Evolutionary conservation across 2,888 invertebrate genomes (phyloP), one percentile per base, ranked within the genome.

Genomic region (Nineta flava): DNA sequence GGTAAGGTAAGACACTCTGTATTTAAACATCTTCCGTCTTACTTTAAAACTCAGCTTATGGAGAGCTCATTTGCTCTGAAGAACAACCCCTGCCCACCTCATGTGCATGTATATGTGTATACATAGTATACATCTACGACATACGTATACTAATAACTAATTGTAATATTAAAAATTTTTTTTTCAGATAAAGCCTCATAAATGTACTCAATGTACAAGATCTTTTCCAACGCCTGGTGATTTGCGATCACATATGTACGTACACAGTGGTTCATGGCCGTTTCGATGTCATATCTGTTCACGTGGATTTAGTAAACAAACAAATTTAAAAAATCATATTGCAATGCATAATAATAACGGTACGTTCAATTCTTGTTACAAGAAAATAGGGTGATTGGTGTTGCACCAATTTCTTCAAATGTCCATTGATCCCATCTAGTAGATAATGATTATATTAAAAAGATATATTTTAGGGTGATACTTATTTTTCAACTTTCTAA

Each of bases 181-280:
- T 7, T 16, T 49, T 13, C 65, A 81, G 81, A 79, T 81, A 57
- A 83, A 83, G 60, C 82, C 81, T 1, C 82, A 83, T 66, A 81
- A 82, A 63, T 83, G 83, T 61, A 73, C 69, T 13, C 66, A 77
- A 56, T 82, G 83, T 59, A 73, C 79, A 47, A 81, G 81, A 63
- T 80, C 81, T 1, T 83, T 83, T 66, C 80, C 82, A 32, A 83
- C 82, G 2, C 82, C 82, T 1, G 83, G 83, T 13, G 83, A 83
- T 63, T 70, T 83, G 52, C 75, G 79, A 59, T 77, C 77, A 53
- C 82, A 83, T 64, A 79, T 77, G 76, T 80, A 81, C 62, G 76
- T 80, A 15, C 83, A 83, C 65, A 79, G 76, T 58, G 82, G 81
- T 9, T 72, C 76, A 43, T 83, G 82, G 82, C 83, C 82, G 9